Evolutionary conservation across 2,888 invertebrate genomes (phyloP), one percentile per base, ranked within the genome.

Genomic region (Caenorhabditis wallacei): DNA sequence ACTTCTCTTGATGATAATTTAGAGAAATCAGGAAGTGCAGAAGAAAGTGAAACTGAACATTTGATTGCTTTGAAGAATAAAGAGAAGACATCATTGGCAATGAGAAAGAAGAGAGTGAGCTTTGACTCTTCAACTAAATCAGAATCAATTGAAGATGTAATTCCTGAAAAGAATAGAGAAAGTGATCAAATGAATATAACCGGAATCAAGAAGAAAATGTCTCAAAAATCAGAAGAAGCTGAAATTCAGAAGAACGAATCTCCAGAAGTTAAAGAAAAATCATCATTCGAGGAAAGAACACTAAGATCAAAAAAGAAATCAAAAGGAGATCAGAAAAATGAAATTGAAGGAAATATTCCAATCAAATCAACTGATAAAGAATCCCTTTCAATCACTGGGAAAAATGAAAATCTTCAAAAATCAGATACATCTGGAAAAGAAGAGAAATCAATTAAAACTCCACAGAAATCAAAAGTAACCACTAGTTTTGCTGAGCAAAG

Each of bases 401-500:
- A 75, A 30, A 75, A 75, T 13, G 11, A 63, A n/a, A 78, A 61
- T 40, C 30, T 75, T 5, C 46, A 40, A 40, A 84, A 70, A 46
- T 18, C 37, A 2, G 68, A 56, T 7, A 26, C 57, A 24, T 53
- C 57, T 1, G 79, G 53, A 20, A 40, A 43, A 46, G 37, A 68
- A 18, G 70, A 84, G 18, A 80, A 63, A 57, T 69, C 68, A 0
- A 30, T 79, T 13, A 63, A 51, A 37, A 26, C 61, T 43, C 64
- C 71, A 2, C 20, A 61, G 24, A 78, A 82, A 56, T 35, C 51
- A 4, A 51, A 37, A 48, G 69, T 63, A 2, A 69, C 69, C 18
- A 82, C 82, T 4, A 66, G 71, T 20, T 85, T 69, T 24, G 61
- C 82, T 20, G 84, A 85, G 40, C 56, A 82, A 24, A 82, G 76